A percentile compares a stretch with the other conserved stretches of the same genome.
Evolutionary conservation across 2,797 vertebrate genomes (phyloP).

Genomic region (Acropternis orthonyx): DNA sequence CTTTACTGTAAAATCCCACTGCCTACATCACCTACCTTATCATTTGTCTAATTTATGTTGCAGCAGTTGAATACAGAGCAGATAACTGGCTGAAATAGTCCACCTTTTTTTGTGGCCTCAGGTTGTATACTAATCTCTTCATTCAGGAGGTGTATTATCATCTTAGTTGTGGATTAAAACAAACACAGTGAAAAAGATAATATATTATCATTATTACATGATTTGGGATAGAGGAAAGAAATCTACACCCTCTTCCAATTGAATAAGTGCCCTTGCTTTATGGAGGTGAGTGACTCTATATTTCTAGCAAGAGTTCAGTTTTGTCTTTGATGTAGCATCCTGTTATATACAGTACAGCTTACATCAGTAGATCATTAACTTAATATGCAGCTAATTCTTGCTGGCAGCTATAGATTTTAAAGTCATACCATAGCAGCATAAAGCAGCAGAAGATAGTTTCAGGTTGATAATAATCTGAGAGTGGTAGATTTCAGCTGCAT

Average conservation of each 20-base stretch:
- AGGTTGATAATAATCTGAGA: not conserved
- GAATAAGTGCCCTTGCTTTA: not conserved
- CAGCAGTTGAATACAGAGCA: not conserved
- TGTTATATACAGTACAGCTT: not conserved
- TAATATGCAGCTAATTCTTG: not conserved
- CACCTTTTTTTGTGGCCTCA: not conserved
- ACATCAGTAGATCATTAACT: not conserved
- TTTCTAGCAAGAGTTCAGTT: not conserved
- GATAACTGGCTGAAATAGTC: not conserved
- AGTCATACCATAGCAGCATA: not conserved
- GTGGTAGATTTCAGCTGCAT: not conserved
- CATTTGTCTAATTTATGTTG: not conserved
- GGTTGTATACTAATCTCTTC: not conserved
- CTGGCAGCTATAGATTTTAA: conserved; percentile 48
- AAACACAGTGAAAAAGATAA: not conserved
- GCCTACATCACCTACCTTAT: not conserved
- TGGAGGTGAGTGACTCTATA: not conserved
- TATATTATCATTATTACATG: not conserved
- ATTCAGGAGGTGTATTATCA: not conserved
- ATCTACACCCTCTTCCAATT: not conserved
- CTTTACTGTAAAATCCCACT: not conserved
- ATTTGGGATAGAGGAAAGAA: not conserved
- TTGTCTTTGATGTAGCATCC: not conserved
- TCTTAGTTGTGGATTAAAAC: not conserved
- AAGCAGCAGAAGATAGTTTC: not conserved